phyloP scores from a whole-genome alignment of 2,797 vertebrate genomes.

The Anniella stebbinsi region DNA sequence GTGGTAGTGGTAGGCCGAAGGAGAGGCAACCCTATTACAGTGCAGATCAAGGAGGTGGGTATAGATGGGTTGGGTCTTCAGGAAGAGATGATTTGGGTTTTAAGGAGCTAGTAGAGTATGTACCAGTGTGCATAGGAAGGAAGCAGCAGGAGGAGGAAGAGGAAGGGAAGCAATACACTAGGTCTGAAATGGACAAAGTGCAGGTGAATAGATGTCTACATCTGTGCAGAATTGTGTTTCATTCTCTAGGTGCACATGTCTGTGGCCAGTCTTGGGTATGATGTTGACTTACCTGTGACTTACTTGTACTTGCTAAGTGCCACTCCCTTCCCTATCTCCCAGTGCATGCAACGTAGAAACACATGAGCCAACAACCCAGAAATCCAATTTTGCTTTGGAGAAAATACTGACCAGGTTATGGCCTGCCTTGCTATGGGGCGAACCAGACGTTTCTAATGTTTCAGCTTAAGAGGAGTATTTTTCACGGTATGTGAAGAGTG shows the following conservation, averaged over 20 bases:
- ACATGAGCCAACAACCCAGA: not conserved
- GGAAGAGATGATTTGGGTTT: not conserved
- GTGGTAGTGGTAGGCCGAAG: not conserved
- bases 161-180: not conserved
- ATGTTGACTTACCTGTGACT: not conserved
- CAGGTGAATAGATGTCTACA: not conserved
- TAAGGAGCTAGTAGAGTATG: not conserved
- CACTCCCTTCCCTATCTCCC: not conserved
- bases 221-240: not conserved
- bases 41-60: not conserved
- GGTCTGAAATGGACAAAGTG: not conserved
- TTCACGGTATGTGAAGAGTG: not conserved
- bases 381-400: constrained; percentile 47
- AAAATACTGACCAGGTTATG: constrained; percentile 61
- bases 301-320: not conserved
- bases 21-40: not conserved
- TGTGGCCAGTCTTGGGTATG: not conserved
- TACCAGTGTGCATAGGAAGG: not conserved
- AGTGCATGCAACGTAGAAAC: not conserved
- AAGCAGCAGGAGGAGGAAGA: not conserved
- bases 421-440: constrained; percentile 61
- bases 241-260: not conserved
- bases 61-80: not conserved
- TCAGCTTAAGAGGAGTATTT: not conserved
- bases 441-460: constrained; percentile 42